These are phyloP conservation scores for Sphyrna mokarran DNA, from an alignment of 2,113 vertebrate species.

Conservation along the genomic window DNA sequence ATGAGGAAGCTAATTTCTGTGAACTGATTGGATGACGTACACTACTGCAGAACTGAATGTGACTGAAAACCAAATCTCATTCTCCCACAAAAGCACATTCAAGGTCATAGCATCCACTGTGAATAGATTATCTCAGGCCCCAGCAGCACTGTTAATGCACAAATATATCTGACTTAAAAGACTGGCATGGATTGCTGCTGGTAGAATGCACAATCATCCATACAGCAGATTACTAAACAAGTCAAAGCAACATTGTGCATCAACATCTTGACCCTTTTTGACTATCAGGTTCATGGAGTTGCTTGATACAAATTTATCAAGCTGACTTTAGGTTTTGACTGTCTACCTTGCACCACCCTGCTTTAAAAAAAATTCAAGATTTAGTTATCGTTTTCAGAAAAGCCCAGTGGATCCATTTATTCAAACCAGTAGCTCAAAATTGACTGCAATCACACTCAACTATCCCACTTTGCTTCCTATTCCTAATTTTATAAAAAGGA, in stretches of 20 bases:
- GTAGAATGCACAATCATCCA: not conserved
- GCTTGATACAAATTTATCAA: not conserved
- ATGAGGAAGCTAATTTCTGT: not conserved
- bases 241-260: not conserved
- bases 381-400: not conserved
- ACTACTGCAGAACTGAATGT: not conserved
- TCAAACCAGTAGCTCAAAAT: not conserved
- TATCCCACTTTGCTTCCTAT: not conserved
- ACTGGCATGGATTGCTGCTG: not conserved
- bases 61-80: not conserved
- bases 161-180: not conserved
- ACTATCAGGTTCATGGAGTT: not conserved
- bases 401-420: not conserved
- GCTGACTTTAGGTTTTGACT: not conserved
- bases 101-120: not conserved
- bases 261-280: not conserved
- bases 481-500: not conserved
- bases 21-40: not conserved
- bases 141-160: not conserved
- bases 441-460: not conserved
- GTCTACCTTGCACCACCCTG: not conserved
- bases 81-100: not conserved
- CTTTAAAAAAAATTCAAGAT: not conserved
- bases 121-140: not conserved
- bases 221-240: not conserved